A percentile compares a stretch with the other conserved stretches of the same genome.
phyloP scores from a whole-genome alignment of 2,888 invertebrate genomes.

The Myopa tessellatipennis region DNA sequence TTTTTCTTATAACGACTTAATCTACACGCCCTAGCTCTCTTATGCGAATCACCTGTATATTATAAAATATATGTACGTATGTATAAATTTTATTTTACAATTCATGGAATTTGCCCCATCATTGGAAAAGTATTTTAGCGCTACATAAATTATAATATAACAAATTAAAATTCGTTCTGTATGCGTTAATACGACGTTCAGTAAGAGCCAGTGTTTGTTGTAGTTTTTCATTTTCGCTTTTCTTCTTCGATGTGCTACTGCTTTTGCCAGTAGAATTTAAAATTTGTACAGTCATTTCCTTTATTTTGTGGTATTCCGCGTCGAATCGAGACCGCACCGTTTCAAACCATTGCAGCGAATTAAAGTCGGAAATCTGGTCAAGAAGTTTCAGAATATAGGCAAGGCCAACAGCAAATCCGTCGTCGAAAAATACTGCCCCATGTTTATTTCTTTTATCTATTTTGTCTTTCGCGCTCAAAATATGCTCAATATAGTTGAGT shows the following conservation, averaged over 20 bases:
- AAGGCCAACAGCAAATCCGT: conserved; percentile 96
- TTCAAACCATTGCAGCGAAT: conserved; percentile 95
- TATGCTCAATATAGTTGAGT: conserved; percentile 94
- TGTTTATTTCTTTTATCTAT: conserved; percentile 80
- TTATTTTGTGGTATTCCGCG: conserved; percentile 72
- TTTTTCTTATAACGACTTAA: too few relatives aligned
- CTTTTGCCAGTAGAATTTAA: conserved; percentile 69
- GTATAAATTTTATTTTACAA: neutral
- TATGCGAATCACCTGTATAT: neutral
- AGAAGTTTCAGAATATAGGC: conserved; percentile 93
- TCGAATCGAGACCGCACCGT: conserved; percentile 82
- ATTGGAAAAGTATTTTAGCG: conserved; percentile 94
- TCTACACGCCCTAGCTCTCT: too few relatives aligned
- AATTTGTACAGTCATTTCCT: conserved; percentile 76
- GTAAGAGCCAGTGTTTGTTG: conserved; percentile 92
- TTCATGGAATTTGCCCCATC: conserved; percentile 32
- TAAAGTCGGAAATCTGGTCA: conserved; percentile 87
- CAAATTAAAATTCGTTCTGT: conserved; percentile 87
- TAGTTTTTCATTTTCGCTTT: conserved; percentile 77
- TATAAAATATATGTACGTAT: neutral
- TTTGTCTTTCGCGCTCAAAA: conserved; percentile 90
- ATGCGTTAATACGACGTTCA: conserved; percentile 83
- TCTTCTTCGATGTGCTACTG: conserved; percentile 44
- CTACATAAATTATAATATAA: conserved; percentile 92
- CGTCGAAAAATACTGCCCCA: conserved; percentile 94